Evolutionary conservation across 2,888 invertebrate species (phyloP).

Genomic region (Smittia aterrima): DNA sequence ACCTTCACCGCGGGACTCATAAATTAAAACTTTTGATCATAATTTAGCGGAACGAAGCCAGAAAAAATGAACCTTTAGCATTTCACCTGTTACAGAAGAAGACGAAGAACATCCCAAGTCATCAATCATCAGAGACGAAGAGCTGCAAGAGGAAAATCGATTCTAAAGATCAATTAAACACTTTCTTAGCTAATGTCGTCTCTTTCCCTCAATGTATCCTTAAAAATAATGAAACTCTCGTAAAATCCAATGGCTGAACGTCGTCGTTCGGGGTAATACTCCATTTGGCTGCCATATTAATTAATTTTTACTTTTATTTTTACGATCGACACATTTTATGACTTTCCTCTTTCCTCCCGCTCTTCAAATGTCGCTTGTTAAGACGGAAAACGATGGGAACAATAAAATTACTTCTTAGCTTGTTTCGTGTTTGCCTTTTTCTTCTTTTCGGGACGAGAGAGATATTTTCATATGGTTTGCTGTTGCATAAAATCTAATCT

Average conservation of each 20-base stretch:
- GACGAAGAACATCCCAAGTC: neutral
- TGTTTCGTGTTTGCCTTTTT: slow-evolving; percentile 10
- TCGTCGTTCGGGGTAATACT: no score
- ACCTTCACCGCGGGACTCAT: slow-evolving; percentile 14
- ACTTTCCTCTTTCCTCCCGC: neutral
- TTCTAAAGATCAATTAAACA: no score
- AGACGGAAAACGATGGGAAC: slow-evolving; percentile 30
- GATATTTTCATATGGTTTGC: slow-evolving; percentile 34
- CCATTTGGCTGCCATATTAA: slow-evolving; percentile 23
- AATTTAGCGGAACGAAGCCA: slow-evolving; percentile 30
- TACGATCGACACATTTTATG: slow-evolving; percentile 37
- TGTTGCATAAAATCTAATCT: slow-evolving; percentile 41
- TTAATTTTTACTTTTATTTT: slow-evolving; percentile 39
- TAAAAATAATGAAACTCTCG: slow-evolving; percentile 24
- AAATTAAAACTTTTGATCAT: slow-evolving; percentile 32
- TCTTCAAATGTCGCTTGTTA: neutral
- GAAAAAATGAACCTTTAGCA: neutral
- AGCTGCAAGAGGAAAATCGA: no score
- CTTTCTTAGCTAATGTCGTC: no score
- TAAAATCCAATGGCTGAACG: slow-evolving; percentile 16
- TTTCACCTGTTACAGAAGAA: slow-evolving; percentile 24
- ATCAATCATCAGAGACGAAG: no score
- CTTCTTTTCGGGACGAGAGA: slow-evolving; percentile 24
- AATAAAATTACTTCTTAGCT: slow-evolving; percentile 40
- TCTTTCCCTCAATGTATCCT: neutral